These are phyloP conservation scores for Microchirus variegatus DNA, from an alignment of 2,797 vertebrate genomes.

Conservation along the genomic window DNA sequence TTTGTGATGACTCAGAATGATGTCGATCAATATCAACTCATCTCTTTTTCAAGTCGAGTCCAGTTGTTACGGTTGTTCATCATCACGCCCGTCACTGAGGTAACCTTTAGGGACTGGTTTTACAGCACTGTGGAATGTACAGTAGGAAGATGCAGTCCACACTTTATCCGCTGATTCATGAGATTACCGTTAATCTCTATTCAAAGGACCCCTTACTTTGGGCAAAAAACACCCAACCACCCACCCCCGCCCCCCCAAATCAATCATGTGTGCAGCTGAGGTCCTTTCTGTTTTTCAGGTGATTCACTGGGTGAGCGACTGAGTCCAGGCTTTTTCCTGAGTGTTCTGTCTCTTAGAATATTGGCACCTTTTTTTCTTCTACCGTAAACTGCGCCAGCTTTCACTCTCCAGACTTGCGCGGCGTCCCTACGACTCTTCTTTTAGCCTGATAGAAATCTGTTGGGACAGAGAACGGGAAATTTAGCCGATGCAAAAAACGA, in stretches of 20 bases:
- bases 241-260: slow-evolving; percentile 52
- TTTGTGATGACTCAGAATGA: slow-evolving; percentile 1
- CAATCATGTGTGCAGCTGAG: slow-evolving; percentile 40
- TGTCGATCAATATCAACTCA: neutral
- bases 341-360: slow-evolving; percentile 20
- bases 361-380: slow-evolving; percentile 13
- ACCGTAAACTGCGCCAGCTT: neutral
- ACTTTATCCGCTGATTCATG: slow-evolving; percentile 57
- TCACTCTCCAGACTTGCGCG: slow-evolving; percentile 84
- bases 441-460: slow-evolving; percentile 94
- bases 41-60: slow-evolving; percentile 32
- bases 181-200: slow-evolving; percentile 65
- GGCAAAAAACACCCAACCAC: slow-evolving; percentile 24
- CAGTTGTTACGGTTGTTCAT: slow-evolving; percentile 9
- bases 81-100: neutral
- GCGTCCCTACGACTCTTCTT: slow-evolving; percentile 74
- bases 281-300: slow-evolving; percentile 42
- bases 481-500: slow-evolving; percentile 5
- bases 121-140: slow-evolving; percentile 45
- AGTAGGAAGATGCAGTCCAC: slow-evolving; percentile 50
- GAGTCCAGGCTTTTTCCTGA: slow-evolving; percentile 6
- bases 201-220: slow-evolving; percentile 53
- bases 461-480: slow-evolving; percentile 34
- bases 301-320: slow-evolving; percentile 17
- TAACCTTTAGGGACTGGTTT: slow-evolving; percentile 7